These are phyloP conservation scores for Melanogrammus aeglefinus DNA, from an alignment of 2,797 vertebrate species.

Conservation along the genomic window DNA sequence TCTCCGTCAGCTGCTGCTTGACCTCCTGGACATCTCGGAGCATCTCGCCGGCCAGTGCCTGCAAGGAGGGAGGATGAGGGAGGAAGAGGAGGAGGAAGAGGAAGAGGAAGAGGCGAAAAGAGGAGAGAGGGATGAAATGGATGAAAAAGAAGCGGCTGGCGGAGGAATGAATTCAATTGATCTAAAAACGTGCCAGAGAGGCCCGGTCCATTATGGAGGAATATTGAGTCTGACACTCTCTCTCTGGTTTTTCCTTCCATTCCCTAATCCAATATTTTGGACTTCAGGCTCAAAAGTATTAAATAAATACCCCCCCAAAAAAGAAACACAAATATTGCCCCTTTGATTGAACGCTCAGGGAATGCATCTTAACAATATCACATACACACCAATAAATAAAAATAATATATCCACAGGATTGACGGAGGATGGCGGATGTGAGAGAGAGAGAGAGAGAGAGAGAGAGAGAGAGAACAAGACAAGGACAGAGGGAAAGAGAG, in stretches of 20 bases:
- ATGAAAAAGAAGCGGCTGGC: slow-evolving; percentile 50
- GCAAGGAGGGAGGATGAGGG: neutral
- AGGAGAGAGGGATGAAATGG: slow-evolving; percentile 34
- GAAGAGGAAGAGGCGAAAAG: slow-evolving; percentile 40
- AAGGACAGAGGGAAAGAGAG: slow-evolving; percentile 48
- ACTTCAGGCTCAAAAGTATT: slow-evolving; percentile 56
- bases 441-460: slow-evolving; percentile 58
- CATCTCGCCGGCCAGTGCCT: slow-evolving; percentile 83
- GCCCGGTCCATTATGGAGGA: slow-evolving; percentile 73
- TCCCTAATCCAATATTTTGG: slow-evolving; percentile 64
- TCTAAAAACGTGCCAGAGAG: slow-evolving; percentile 71
- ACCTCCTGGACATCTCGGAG: slow-evolving; percentile 77
- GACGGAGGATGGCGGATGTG: slow-evolving; percentile 61
- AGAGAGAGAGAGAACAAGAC: slow-evolving; percentile 29
- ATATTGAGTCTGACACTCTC: slow-evolving; percentile 76
- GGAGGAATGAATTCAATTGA: slow-evolving; percentile 76
- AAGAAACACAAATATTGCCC: slow-evolving; percentile 42
- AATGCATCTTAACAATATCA: slow-evolving; percentile 66
- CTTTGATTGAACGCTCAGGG: slow-evolving; percentile 70
- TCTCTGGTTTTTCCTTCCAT: slow-evolving; percentile 65
- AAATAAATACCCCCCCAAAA: neutral
- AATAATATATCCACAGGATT: slow-evolving; percentile 66
- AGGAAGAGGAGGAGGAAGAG: slow-evolving; percentile 29
- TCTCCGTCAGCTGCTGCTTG: slow-evolving; percentile 76
- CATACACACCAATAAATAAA: slow-evolving; percentile 36